Conservation (phyloP, 1,140 invertebrate genomes). For the Lethocerus indicus region DNA sequence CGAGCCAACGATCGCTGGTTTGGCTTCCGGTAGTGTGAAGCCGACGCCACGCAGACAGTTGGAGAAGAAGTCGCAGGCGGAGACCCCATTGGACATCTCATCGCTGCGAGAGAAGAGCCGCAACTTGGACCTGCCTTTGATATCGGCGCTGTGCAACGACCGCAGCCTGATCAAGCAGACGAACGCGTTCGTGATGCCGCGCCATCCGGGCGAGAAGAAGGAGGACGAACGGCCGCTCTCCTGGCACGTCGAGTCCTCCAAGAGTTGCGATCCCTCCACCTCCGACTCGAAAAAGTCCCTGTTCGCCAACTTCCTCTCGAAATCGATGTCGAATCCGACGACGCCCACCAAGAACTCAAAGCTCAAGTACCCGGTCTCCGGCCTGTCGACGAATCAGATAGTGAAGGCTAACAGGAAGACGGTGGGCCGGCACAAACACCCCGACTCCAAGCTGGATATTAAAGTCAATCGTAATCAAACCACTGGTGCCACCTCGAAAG, state of each 20-base stretch:
- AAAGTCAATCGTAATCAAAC: conserved; percentile 12
- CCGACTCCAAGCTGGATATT: conserved; percentile 28
- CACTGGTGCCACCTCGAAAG: conserved; percentile 9
- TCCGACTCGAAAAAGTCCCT: conserved; percentile 12
- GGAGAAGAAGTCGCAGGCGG: no score
- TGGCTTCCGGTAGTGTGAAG: neutral
- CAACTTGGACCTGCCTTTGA: conserved; percentile 70
- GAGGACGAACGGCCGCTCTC: conserved; percentile 25
- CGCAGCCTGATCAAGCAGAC: conserved; percentile 67
- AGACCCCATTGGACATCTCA: conserved; percentile 51
- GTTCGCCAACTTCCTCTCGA: conserved; percentile 16
- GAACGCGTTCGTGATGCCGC: conserved; percentile 59
- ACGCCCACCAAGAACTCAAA: conserved; percentile 15
- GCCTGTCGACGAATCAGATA: conserved; percentile 36
- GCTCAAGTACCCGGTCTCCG: conserved; percentile 39
- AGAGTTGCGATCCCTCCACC: neutral
- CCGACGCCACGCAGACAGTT: conserved; percentile 8
- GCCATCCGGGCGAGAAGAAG: conserved; percentile 63
- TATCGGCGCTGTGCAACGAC: conserved; percentile 79
- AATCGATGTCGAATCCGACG: conserved; percentile 9
- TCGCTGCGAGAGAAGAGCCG: conserved; percentile 70
- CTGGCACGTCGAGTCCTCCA: conserved; percentile 18
- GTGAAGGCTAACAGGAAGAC: conserved; percentile 35
- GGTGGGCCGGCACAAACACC: conserved; percentile 36
- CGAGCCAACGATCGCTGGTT: no score